Evolutionary conservation across 2,113 vertebrate genomes (phyloP).

Genomic region (Peromyscus leucopus): DNA sequence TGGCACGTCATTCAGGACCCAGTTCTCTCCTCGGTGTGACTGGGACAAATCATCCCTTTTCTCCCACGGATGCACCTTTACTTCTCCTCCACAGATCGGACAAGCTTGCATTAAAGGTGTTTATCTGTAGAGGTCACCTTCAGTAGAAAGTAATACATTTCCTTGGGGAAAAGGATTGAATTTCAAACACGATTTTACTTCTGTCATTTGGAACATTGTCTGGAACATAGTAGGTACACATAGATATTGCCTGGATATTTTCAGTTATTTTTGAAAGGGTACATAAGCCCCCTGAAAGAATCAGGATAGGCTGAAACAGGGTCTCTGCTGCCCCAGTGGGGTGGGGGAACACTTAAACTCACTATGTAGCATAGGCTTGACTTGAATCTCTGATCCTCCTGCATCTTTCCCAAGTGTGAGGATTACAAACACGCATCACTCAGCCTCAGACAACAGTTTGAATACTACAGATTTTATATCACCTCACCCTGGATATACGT

Average conservation of each 20-base stretch:
- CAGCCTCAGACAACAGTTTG: neutral
- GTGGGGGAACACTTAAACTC: neutral
- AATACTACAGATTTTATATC: neutral
- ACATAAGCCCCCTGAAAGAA: neutral
- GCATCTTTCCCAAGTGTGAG: neutral
- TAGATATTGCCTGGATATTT: neutral
- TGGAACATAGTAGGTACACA: neutral
- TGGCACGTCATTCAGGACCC: neutral
- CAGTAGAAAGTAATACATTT: neutral
- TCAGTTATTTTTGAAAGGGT: neutral
- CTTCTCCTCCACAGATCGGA: constrained; percentile 22
- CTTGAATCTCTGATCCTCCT: neutral
- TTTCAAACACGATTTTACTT: neutral
- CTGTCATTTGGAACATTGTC: neutral
- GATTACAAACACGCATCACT: neutral
- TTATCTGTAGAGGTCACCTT: neutral
- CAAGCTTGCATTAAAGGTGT: neutral
- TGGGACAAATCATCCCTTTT: neutral
- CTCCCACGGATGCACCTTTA: neutral
- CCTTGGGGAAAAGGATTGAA: neutral
- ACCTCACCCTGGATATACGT: neutral
- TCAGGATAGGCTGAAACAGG: neutral
- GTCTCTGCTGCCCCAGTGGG: neutral
- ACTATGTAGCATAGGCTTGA: neutral
- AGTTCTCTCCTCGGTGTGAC: neutral